phyloP scores from a whole-genome alignment of 2,797 vertebrate genomes.

The Argya squamiceps region DNA sequence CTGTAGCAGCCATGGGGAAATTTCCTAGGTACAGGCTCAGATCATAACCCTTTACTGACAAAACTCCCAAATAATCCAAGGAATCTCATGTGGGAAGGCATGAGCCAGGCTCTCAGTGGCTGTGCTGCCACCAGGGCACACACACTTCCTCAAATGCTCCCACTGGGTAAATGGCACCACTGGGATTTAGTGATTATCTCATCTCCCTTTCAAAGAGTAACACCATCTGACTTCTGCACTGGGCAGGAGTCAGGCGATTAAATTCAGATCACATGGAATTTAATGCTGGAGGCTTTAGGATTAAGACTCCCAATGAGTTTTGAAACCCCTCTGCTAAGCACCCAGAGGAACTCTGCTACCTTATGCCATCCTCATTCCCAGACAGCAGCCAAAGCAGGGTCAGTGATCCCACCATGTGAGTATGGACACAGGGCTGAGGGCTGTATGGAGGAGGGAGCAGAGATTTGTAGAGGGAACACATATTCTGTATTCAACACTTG shows the following conservation, averaged over 20 bases:
- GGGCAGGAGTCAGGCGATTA: background rate
- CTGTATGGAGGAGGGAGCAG: background rate
- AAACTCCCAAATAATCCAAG: background rate
- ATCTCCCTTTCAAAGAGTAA: background rate
- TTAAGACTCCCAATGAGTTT: background rate
- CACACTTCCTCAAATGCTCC: background rate
- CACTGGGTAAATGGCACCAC: background rate
- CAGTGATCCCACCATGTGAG: fast-evolving
- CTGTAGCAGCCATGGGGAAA: background rate
- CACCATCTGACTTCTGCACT: background rate
- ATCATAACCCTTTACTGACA: background rate
- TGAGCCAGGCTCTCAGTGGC: background rate
- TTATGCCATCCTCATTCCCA: background rate
- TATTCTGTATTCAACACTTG: background rate
- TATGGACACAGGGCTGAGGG: background rate
- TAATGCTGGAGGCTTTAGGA: background rate
- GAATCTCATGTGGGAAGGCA: background rate
- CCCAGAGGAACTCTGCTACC: background rate
- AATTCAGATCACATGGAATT: background rate
- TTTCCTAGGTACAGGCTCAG: background rate
- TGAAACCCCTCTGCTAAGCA: background rate
- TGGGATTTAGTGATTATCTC: slow-evolving; percentile 41
- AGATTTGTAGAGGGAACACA: background rate
- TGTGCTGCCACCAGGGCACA: background rate
- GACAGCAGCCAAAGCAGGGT: background rate